A percentile compares a stretch with the other conserved stretches of the same genome.
Evolutionary conservation across 2,797 vertebrate species (phyloP).

Genomic region (Melanotaenia maccullochi): DNA sequence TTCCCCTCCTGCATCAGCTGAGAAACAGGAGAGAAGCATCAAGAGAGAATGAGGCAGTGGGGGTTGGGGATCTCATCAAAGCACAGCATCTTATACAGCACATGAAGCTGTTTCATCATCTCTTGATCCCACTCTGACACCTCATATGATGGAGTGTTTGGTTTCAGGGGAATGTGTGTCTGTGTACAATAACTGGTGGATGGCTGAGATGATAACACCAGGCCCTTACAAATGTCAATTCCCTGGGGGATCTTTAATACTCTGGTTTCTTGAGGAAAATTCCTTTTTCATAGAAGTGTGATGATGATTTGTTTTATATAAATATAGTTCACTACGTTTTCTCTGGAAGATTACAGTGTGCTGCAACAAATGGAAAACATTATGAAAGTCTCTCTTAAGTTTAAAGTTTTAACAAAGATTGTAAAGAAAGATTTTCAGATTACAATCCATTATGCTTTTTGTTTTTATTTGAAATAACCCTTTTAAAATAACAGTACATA

Average conservation of each 20-base stretch:
- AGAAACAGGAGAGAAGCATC: slow-evolving; percentile 46
- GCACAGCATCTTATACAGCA: slow-evolving; percentile 35
- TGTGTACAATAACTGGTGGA: slow-evolving; percentile 31
- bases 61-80: slow-evolving; percentile 49
- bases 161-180: slow-evolving; percentile 36
- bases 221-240: slow-evolving; percentile 53
- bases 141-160: slow-evolving; percentile 57
- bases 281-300: slow-evolving; percentile 8
- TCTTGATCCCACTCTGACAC: slow-evolving; percentile 57
- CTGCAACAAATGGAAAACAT: neutral
- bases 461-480: too few relatives aligned
- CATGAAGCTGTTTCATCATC: slow-evolving; percentile 67
- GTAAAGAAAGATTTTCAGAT: neutral
- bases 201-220: slow-evolving; percentile 49
- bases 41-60: slow-evolving; percentile 27
- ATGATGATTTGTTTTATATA: slow-evolving; percentile 17
- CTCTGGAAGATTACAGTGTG: neutral
- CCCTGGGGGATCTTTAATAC: slow-evolving; percentile 30
- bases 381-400: neutral
- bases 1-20: slow-evolving; percentile 47
- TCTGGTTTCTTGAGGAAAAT: slow-evolving; percentile 23
- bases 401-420: too few relatives aligned
- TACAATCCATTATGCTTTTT: too few relatives aligned
- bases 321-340: slow-evolving; percentile 3
- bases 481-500: too few relatives aligned